Evolutionary conservation across 2,113 vertebrate genomes (phyloP), one percentile per base, ranked within the genome.

Genomic region (Irena cyanogastra): DNA sequence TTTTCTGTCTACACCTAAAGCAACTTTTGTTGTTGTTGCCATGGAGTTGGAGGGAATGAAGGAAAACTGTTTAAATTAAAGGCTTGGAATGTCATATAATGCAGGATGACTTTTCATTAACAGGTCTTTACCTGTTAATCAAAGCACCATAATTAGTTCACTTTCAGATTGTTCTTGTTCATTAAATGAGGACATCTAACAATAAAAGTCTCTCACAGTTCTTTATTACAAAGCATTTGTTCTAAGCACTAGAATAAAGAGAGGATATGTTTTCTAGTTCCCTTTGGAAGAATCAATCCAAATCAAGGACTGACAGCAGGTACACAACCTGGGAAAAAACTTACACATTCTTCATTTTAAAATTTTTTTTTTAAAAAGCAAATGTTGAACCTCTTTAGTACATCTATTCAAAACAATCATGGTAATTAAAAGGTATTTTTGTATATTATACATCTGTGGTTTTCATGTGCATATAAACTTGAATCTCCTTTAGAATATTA

Each of bases 21-120:
- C 11, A 89, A 72, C 84, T 97, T 91, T 64, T 95, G 74, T 92
- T 74, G 54, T 30, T 89, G 94, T 93, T 96, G 64, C 90, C 74
- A 91, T 86, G 84, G 78, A 13, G 21, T 13, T 72, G 42, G 7
- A 42, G 28, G 37, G 50, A 45, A 65, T 30, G 42, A 85, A 93
- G 87, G 50, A 87, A 92, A 84, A 83, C 57, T 61, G 6, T 45
- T 93, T 78, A 76, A 94, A 82, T 94, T 71, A 87, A 81, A 72
- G 28, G 21, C 66, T 85, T 91, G 7, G 8, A 91, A 72, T 20
- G 5, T 10, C 23, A 71, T 71, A 57, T 17, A 93, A 68, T 27
- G 27, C 41, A 68, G 57, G 57, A 84, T 24, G 49, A 76, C 60
- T 91, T 94, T 87, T 78, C 89, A 90, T 92, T 95, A 94, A 52